These are phyloP conservation scores for Esox masquinongy DNA, from an alignment of 2,797 vertebrate genomes.

Conservation along the genomic window DNA sequence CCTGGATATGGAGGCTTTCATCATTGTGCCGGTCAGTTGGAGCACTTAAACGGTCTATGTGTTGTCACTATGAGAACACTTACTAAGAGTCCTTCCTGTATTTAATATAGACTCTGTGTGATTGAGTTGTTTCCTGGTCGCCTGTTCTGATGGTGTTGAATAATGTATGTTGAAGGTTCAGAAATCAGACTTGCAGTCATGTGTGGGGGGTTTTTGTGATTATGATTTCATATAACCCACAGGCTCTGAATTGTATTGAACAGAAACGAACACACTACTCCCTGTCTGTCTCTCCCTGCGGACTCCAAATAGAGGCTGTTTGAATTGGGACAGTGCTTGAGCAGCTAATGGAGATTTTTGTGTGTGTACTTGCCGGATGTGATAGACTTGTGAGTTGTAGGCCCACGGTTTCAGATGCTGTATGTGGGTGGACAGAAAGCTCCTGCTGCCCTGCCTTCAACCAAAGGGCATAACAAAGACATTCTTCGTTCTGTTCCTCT, in stretches of 20 bases:
- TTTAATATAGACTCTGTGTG: neutral
- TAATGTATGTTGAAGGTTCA: neutral
- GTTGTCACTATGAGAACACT: neutral
- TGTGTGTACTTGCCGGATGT: slow-evolving; percentile 3
- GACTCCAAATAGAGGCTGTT: slow-evolving; percentile 24
- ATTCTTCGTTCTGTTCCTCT: neutral
- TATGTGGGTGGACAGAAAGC: neutral
- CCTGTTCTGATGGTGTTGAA: neutral
- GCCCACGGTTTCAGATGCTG: neutral
- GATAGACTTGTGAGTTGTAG: slow-evolving; percentile 5
- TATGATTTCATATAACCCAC: neutral
- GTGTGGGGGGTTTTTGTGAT: neutral
- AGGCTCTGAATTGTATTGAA: neutral
- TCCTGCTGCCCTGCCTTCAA: neutral
- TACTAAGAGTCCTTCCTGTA: neutral
- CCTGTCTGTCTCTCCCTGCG: slow-evolving; percentile 11
- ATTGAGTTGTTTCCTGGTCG: neutral
- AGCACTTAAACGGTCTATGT: neutral
- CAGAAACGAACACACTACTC: neutral
- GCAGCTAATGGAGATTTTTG: slow-evolving; percentile 25
- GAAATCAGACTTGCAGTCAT: neutral
- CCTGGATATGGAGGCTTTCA: slow-evolving; percentile 57
- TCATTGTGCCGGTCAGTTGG: slow-evolving; percentile 67
- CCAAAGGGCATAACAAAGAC: neutral
- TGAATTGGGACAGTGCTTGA: slow-evolving; percentile 22